Evolutionary conservation across 2,797 vertebrate genomes (phyloP).

Genomic region (Psittacula derbiana): DNA sequence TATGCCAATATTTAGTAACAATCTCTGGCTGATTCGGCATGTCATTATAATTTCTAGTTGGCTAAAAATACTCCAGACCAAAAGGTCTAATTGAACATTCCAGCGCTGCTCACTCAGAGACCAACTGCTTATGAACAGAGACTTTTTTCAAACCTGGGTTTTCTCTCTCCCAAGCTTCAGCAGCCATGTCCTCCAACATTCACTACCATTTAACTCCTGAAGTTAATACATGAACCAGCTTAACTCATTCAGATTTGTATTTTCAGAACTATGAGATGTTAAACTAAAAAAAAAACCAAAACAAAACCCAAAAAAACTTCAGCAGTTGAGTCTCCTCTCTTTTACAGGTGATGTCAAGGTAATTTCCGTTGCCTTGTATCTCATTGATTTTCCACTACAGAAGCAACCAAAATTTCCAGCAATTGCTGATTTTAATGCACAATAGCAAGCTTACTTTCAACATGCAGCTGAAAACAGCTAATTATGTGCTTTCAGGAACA

Average conservation of each 20-base stretch:
- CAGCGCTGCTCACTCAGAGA: background rate
- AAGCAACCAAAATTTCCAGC: background rate
- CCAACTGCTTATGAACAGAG: background rate
- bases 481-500: background rate
- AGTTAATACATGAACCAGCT: background rate
- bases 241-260: background rate
- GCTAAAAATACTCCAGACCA: background rate
- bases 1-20: background rate
- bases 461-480: background rate
- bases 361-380: background rate
- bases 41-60: background rate
- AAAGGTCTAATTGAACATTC: background rate
- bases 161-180: background rate
- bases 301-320: background rate
- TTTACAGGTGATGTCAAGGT: background rate
- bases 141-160: background rate
- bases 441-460: background rate
- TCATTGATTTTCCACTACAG: background rate
- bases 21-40: background rate
- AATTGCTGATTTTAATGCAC: background rate
- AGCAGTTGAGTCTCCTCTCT: background rate
- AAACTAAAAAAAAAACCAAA: background rate
- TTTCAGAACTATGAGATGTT: background rate
- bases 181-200: background rate
- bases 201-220: background rate